phyloP scores from a whole-genome alignment of 1,140 invertebrate genomes.

The Cydia pomonella region DNA sequence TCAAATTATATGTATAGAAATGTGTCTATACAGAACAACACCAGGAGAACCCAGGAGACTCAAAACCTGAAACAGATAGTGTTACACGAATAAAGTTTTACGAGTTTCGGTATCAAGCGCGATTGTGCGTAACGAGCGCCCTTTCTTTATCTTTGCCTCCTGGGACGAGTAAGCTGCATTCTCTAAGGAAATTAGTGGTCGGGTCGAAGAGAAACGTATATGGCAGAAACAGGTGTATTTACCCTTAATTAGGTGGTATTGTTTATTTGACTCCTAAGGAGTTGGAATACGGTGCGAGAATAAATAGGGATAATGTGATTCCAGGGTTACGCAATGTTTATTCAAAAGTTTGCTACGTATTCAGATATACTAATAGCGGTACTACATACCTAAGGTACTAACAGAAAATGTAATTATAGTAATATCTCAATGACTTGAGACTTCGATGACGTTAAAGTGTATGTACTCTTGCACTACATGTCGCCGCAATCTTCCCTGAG shows the following conservation, averaged over 20 bases:
- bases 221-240: conserved; percentile 19
- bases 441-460: too few relatives aligned
- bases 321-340: background rate
- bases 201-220: conserved; percentile 12
- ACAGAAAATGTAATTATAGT: too few relatives aligned
- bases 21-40: background rate
- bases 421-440: too few relatives aligned
- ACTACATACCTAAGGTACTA: background rate
- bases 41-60: conserved; percentile 5
- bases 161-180: conserved; percentile 10
- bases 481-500: too few relatives aligned
- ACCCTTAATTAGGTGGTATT: conserved; percentile 25
- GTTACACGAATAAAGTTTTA: conserved; percentile 29
- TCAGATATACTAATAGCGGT: background rate
- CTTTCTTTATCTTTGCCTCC: conserved; percentile 23
- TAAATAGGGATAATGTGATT: background rate
- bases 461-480: too few relatives aligned
- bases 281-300: conserved; percentile 9
- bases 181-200: conserved; percentile 28
- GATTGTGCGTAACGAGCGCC: conserved; percentile 30
- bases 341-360: background rate
- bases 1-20: too few relatives aligned
- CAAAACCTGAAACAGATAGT: conserved; percentile 30
- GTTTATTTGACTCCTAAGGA: background rate
- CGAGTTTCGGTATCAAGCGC: conserved; percentile 21